These are phyloP conservation scores for Mantis religiosa DNA, from an alignment of 2,888 invertebrate species.

Conservation along the genomic window DNA sequence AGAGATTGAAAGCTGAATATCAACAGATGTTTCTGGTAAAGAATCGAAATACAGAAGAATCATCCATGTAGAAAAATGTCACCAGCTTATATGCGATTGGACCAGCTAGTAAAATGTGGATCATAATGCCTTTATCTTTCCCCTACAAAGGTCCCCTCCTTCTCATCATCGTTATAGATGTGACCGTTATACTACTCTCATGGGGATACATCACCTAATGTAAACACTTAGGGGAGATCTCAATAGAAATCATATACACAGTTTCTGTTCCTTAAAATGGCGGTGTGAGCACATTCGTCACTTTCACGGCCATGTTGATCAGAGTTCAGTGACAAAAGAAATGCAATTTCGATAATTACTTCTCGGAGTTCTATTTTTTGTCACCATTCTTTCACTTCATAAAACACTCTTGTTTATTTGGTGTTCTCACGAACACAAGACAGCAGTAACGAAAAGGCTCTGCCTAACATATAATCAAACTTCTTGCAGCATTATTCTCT, in stretches of 20 bases:
- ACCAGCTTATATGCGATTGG: conserved; percentile 21
- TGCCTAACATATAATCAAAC: no score
- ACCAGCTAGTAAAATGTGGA: conserved; percentile 4
- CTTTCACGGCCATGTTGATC: neutral
- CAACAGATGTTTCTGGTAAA: conserved; percentile 18
- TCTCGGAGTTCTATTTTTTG: neutral
- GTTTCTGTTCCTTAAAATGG: neutral
- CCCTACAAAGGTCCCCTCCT: neutral
- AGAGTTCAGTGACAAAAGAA: neutral
- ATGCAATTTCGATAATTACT: neutral
- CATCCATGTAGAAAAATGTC: conserved; percentile 26
- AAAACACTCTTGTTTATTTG: no score
- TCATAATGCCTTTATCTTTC: conserved; percentile 8
- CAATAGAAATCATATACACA: neutral
- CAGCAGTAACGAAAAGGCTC: no score
- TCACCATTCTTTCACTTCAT: no score
- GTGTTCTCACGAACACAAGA: no score
- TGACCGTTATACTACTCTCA: neutral
- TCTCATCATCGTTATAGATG: neutral
- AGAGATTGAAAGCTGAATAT: neutral
- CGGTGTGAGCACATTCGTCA: neutral
- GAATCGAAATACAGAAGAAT: neutral
- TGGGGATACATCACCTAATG: neutral
- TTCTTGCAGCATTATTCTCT: no score
- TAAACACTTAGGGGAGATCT: neutral